Evolutionary conservation across 2,888 invertebrate genomes (phyloP).

Genomic region (Melinaea marsaeus): DNA sequence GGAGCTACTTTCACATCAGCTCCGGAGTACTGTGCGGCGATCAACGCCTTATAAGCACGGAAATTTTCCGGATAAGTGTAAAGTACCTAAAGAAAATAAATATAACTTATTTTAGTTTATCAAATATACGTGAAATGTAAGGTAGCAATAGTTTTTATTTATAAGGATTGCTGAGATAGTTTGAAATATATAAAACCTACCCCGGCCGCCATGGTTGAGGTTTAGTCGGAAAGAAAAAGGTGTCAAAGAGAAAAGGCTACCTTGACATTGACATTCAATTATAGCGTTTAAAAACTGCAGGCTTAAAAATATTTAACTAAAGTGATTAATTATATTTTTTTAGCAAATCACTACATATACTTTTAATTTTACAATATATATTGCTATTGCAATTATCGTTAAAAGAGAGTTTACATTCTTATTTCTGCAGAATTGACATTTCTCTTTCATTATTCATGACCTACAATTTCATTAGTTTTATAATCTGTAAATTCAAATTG

Average conservation of each 20-base stretch:
- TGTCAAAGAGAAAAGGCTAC: slow-evolving; percentile 29
- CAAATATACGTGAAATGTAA: slow-evolving; percentile 4
- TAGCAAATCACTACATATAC: no score
- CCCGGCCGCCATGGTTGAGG: slow-evolving; percentile 84
- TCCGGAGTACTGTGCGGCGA: slow-evolving; percentile 98
- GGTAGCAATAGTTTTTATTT: slow-evolving; percentile 31
- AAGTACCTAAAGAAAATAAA: slow-evolving; percentile 87
- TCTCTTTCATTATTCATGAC: background rate
- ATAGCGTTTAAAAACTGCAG: no score
- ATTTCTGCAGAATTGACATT: background rate
- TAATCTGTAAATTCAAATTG: slow-evolving; percentile 17
- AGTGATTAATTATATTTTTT: no score
- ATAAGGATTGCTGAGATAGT: slow-evolving; percentile 57
- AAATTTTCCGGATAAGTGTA: slow-evolving; percentile 99
- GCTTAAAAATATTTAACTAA: no score
- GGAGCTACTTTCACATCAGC: slow-evolving; percentile 88
- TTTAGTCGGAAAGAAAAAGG: slow-evolving; percentile 60
- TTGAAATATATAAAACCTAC: slow-evolving; percentile 74
- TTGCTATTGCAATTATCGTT: no score
- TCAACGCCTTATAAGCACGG: slow-evolving; percentile 97
- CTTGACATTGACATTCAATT: slow-evolving; percentile 34
- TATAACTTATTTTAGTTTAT: slow-evolving; percentile 5
- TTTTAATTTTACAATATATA: no score
- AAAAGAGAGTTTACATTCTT: no score
- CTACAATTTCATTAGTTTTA: slow-evolving; percentile 6